phyloP scores from a whole-genome alignment of 2,113 vertebrate species.

The Deroptyus accipitrinus region DNA sequence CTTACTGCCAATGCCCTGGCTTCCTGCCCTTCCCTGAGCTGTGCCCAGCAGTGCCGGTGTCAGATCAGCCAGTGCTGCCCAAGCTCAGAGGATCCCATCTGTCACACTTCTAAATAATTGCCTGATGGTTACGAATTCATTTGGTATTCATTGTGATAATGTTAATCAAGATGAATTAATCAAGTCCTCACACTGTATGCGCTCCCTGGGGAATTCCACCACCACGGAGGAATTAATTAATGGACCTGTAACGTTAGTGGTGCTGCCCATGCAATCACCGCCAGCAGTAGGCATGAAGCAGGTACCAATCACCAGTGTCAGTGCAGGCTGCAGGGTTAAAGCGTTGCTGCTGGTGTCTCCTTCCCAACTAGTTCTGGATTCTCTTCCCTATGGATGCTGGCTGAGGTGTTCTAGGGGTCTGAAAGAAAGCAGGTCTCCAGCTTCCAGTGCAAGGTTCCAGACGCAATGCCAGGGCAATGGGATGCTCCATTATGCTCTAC shows the following conservation, averaged over 20 bases:
- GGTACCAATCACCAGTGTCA: not conserved
- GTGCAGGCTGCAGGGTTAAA: not conserved
- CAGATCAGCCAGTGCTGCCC: not conserved
- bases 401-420: not conserved
- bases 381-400: not conserved
- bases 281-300: not conserved
- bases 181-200: slow-evolving; percentile 21
- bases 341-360: not conserved
- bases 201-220: slow-evolving; percentile 35
- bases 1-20: not conserved
- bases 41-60: not conserved
- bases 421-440: not conserved
- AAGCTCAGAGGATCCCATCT: slow-evolving; percentile 43
- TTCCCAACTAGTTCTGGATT: not conserved
- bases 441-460: not conserved
- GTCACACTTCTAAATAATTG: slow-evolving; percentile 61
- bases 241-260: slow-evolving; percentile 19
- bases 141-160: slow-evolving; percentile 62
- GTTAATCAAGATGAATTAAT: slow-evolving; percentile 68
- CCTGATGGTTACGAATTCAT: slow-evolving; percentile 59
- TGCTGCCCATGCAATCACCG: slow-evolving; percentile 11
- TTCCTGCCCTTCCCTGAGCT: not conserved
- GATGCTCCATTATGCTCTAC: not conserved
- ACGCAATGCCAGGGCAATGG: not conserved
- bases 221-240: slow-evolving; percentile 56